Base-by-base conservation (phyloP, 2,888 invertebrate species). In the Drosophila falleni region DNA sequence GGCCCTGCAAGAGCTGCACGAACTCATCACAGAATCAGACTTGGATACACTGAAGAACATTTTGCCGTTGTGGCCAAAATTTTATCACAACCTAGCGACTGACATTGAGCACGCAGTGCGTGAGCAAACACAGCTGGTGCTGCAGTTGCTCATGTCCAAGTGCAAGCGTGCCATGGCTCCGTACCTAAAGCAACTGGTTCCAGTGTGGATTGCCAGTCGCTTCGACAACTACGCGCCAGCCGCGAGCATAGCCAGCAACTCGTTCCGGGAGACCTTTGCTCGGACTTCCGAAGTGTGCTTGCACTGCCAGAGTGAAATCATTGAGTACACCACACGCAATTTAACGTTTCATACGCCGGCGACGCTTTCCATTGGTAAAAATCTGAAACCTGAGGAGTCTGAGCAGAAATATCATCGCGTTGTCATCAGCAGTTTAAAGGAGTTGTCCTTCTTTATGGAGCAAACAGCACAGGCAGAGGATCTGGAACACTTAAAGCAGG, bases 221-320 rank as follows among this genome's bases (percentile, higher is more conserved):
- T 96, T 96, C 93, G 98, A 98, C 92, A 95, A 95, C 11, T 97
- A 97, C 93, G 95, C 96, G 41, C 97, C 97, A 10, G 97, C 97
- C 16, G 96, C 97, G 6, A 94, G 95, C 77, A 94, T 95, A 66
- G 97, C 97, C 1, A 93, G 92, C 37, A 66, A 83, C 13, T 94
- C 96, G 5, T 96, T 97, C 79, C 93, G 94, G 80, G 95, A 94
- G 67, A 96, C 97, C 0, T 98, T 98, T 92, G 95, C 97, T 51
- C 98, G 98, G 93, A 93, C 96, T 54, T 94, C 95, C 2, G 97
- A 97, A 89, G 98, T 96, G 10, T 94, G 98, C 54, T 91, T 95
- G 5, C 97, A 96, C 93, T 98, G 97, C 91, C 96, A 97, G 90
- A 93, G 94, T 44, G 98, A 98, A 93, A 96, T 98, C 64, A 86